A percentile compares a stretch with the other conserved stretches of the same genome.
Conservation (phyloP, 2,888 invertebrate species). For the Apamea epomidion region DNA sequence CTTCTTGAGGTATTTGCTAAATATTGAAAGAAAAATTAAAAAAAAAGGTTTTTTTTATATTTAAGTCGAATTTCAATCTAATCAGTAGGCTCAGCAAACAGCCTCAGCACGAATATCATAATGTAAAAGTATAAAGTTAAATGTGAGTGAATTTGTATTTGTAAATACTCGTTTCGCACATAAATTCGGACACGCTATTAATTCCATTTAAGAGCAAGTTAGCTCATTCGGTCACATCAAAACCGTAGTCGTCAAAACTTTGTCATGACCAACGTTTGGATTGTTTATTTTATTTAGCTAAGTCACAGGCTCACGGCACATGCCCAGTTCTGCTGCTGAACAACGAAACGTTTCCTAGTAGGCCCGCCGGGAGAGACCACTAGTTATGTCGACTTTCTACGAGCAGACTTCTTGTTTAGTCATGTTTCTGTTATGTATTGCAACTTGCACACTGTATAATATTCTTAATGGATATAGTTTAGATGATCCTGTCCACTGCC, state of each 20-base stretch:
- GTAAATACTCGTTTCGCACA: too few species aligned
- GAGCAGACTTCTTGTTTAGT: conserved; percentile 34
- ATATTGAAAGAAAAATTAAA: not conserved
- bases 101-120: not conserved
- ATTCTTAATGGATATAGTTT: not conserved
- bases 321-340: conserved; percentile 30
- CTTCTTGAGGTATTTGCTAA: too few species aligned
- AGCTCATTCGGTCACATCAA: not conserved
- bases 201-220: not conserved
- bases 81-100: not conserved
- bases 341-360: conserved; percentile 46
- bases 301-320: not conserved
- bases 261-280: too few species aligned
- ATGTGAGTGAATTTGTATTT: not conserved
- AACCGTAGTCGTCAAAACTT: not conserved
- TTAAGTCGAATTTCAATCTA: not conserved
- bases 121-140: not conserved
- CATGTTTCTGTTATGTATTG: conserved; percentile 10
- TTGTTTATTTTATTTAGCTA: not conserved
- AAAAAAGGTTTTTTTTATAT: not conserved
- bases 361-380: conserved; percentile 37
- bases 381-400: conserved; percentile 45
- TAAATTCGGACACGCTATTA: not conserved
- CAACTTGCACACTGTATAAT: not conserved
- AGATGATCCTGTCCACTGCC: too few species aligned